Evolutionary conservation across 2,113 vertebrate genomes (phyloP).

Genomic region (Camarhynchus parvulus): DNA sequence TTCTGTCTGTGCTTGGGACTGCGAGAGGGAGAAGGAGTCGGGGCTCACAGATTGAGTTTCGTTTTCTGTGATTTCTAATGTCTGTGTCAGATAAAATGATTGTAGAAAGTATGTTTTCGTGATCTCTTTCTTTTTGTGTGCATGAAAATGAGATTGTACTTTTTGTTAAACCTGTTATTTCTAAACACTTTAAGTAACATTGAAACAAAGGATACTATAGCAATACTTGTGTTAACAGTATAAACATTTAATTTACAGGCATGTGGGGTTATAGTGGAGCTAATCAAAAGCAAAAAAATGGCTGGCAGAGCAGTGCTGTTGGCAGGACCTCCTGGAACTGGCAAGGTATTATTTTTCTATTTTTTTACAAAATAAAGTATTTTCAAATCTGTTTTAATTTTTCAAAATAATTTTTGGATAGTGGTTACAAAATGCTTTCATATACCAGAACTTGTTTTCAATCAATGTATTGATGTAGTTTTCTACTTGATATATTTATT

Average conservation of each 20-base stretch:
- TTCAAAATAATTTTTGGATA: not conserved
- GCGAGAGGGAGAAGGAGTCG: not conserved
- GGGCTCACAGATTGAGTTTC: not conserved
- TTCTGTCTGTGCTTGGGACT: rapidly evolving
- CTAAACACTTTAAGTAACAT: not conserved
- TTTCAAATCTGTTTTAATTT: not conserved
- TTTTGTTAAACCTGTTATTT: not conserved
- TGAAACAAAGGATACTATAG: not conserved
- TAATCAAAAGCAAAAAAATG: conserved; percentile 98
- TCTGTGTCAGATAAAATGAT: not conserved
- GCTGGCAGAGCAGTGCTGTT: conserved; percentile 93
- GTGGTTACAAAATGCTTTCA: not conserved
- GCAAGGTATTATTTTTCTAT: conserved; percentile 84
- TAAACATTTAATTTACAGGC: conserved; percentile 77
- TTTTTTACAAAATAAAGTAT: not conserved
- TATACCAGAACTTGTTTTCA: not conserved
- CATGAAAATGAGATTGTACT: not conserved
- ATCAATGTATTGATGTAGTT: not conserved
- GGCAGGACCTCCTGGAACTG: conserved; percentile 96
- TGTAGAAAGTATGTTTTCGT: not conserved
- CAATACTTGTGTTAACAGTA: not conserved
- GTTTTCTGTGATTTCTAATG: not conserved
- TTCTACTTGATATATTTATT: not conserved
- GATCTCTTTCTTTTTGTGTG: not conserved
- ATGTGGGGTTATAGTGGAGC: conserved; percentile 95